These are phyloP conservation scores for Scaptomyza parva DNA, from an alignment of 2,888 invertebrate genomes.

Conservation along the genomic window DNA sequence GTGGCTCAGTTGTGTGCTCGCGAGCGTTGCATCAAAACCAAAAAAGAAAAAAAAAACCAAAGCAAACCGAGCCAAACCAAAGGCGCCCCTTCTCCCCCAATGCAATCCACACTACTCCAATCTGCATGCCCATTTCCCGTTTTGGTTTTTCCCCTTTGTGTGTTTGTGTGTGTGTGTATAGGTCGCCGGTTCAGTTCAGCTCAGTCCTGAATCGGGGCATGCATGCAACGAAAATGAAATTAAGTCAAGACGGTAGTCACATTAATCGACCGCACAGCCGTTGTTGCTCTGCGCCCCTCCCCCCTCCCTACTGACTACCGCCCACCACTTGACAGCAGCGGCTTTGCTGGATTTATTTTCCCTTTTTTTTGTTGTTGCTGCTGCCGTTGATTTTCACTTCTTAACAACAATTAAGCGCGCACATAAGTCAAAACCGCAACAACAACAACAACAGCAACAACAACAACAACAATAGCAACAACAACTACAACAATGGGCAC, in stretches of 20 bases:
- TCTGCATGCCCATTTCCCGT: not conserved
- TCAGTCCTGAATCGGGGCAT: slow-evolving; percentile 59
- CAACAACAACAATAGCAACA: slow-evolving; percentile 70
- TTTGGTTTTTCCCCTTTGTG: not conserved
- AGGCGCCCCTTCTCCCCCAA: not conserved
- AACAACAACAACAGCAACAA: slow-evolving; percentile 72
- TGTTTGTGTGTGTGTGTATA: slow-evolving; percentile 19
- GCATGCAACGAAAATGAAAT: slow-evolving; percentile 77
- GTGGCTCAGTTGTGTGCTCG: slow-evolving; percentile 66
- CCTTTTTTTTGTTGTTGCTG: slow-evolving; percentile 35
- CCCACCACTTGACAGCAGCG: slow-evolving; percentile 66
- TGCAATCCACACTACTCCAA: not conserved
- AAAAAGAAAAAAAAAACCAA: slow-evolving; percentile 10
- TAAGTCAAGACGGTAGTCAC: slow-evolving; percentile 79
- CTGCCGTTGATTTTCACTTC: slow-evolving; percentile 77
- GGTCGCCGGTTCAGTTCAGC: slow-evolving; percentile 47
- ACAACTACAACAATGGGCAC: slow-evolving; percentile 62
- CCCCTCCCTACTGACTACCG: slow-evolving; percentile 45
- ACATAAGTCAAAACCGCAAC: slow-evolving; percentile 79
- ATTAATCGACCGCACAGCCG: slow-evolving; percentile 72
- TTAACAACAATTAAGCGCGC: slow-evolving; percentile 80
- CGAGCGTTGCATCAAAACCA: slow-evolving; percentile 50
- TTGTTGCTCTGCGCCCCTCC: slow-evolving; percentile 5
- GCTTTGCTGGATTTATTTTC: slow-evolving; percentile 73
- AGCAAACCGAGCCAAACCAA: slow-evolving; percentile 15